phyloP scores from a whole-genome alignment of 2,797 vertebrate genomes.

The Etheostoma perlongum region DNA sequence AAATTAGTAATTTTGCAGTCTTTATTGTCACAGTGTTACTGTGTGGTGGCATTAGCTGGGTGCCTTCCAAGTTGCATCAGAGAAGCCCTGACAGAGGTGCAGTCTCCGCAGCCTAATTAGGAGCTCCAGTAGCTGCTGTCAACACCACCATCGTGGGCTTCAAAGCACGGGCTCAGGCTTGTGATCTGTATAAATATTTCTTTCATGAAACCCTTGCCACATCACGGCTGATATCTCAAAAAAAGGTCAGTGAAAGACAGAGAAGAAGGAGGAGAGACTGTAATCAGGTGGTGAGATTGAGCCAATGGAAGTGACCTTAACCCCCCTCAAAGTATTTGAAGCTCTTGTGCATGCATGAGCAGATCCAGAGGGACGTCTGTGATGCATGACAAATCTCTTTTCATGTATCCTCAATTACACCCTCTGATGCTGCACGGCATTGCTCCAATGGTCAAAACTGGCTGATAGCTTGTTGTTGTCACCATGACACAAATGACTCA shows the following conservation, averaged over 20 bases:
- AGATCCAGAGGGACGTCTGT: slow-evolving; percentile 47
- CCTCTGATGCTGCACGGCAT: slow-evolving; percentile 32
- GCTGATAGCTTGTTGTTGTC: slow-evolving; percentile 17
- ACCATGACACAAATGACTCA: neutral
- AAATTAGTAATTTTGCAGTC: slow-evolving; percentile 36
- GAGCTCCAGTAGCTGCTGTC: slow-evolving; percentile 64
- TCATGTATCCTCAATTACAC: slow-evolving; percentile 59
- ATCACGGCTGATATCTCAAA: slow-evolving; percentile 45
- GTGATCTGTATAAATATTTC: slow-evolving; percentile 75
- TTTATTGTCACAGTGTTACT: slow-evolving; percentile 39
- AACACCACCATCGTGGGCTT: slow-evolving; percentile 65
- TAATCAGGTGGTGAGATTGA: slow-evolving; percentile 48
- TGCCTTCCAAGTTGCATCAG: slow-evolving; percentile 65
- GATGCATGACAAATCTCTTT: slow-evolving; percentile 61
- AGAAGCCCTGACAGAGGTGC: slow-evolving; percentile 57
- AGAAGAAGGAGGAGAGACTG: slow-evolving; percentile 20
- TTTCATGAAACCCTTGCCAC: slow-evolving; percentile 63
- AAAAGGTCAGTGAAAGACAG: slow-evolving; percentile 42
- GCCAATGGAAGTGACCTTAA: slow-evolving; percentile 47
- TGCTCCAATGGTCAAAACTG: slow-evolving; percentile 18
- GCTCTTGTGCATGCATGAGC: slow-evolving; percentile 45
- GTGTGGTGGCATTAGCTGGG: slow-evolving; percentile 38
- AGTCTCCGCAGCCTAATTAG: slow-evolving; percentile 73
- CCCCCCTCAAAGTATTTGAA: slow-evolving; percentile 45
- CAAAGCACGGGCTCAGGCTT: slow-evolving; percentile 72